Percentiles rank a stretch among this genome's conserved stretches.
Conservation (phyloP, 1,140 invertebrate genomes). For the Ctenoplectra terminalis region DNA sequence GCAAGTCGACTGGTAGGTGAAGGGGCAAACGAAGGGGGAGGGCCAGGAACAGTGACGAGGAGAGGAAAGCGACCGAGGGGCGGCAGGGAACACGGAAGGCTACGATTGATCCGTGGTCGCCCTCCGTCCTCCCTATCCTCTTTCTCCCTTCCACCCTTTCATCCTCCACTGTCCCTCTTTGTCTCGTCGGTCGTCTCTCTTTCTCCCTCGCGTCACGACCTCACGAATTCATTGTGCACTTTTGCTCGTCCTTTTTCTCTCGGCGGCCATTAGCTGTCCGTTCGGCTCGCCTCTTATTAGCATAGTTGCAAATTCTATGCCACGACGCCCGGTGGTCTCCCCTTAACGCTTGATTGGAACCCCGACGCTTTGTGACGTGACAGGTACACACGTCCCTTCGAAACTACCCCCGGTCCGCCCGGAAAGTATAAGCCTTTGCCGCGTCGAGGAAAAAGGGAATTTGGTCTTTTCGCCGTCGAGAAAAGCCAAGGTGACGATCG, state of each 20-base stretch:
- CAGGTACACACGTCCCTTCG: conserved; percentile 55
- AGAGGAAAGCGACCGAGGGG: conserved; percentile 60
- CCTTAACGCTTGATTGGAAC: conserved; percentile 69
- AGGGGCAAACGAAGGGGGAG: conserved; percentile 54
- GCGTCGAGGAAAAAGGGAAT: not conserved
- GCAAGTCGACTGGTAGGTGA: conserved; percentile 62
- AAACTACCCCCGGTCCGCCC: conserved; percentile 33
- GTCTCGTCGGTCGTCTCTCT: conserved; percentile 47
- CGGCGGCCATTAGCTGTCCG: conserved; percentile 68
- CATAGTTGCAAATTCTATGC: conserved; percentile 70
- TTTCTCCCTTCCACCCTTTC: conserved; percentile 59
- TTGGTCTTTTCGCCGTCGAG: not conserved
- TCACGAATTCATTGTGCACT: conserved; percentile 77
- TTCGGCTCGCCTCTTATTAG: conserved; percentile 70
- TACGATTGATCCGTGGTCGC: conserved; percentile 81
- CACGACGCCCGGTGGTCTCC: conserved; percentile 65
- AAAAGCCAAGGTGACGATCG: conserved; percentile 25
- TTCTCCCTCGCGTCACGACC: conserved; percentile 57
- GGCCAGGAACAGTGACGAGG: conserved; percentile 39
- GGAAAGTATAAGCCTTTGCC: conserved; percentile 21
- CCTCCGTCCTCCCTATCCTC: conserved; percentile 65
- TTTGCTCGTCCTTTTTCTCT: conserved; percentile 69
- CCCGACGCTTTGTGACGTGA: conserved; percentile 60
- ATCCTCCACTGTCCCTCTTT: conserved; percentile 57
- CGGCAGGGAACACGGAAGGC: conserved; percentile 76